Base-by-base conservation (phyloP, 2,888 invertebrate species). In the Pollenia labialis region DNA sequence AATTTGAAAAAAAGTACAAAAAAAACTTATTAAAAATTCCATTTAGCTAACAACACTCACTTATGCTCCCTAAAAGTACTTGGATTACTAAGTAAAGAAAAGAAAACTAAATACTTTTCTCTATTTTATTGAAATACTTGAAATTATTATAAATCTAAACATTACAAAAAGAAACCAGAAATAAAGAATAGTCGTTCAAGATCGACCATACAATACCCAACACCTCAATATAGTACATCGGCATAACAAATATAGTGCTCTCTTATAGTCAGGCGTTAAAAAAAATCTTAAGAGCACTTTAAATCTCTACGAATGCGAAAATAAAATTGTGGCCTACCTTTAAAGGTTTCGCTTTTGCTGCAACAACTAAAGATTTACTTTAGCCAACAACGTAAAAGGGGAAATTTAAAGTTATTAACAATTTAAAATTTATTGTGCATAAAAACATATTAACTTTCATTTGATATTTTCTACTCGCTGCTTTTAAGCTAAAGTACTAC, bases 361-460 rank as follows among this genome's bases (percentile, higher is more conserved):
- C n/a, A 50, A 46, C 23, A 14, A 40, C 14, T n/a, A 52, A 18
- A 4, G 18, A 9, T n/a, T 46, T 32, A 4, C 12, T 40, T 68
- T 46, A 46, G 11, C 48, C 12, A 48, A 48, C 56, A 66, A 44
- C 16, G 32, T 62, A 62, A 66, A 54, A n/a, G 44, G 32, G 40
- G 23, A 23, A 50, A 12, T 74, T 80, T 69, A 11, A 81, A 71
- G 50, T 71, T 58, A 81, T 72, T 58, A 60, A 66, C 50, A 72
- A 66, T 85, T 85, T 76, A 77, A 81, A 81, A 44, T 81, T 71
- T 77, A 74, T 81, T 72, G 54, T n/a, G 81, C 85, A 74, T 72
- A 56, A 85, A 85, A 68, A 16, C 69, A 42, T 81, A 74, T 81
- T 81, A 77, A 77, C 81, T 81, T 85, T 83, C 40, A 71, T 62